Conservation (phyloP, 2,113 vertebrate species). For the Nothobranchius furzeri region DNA sequence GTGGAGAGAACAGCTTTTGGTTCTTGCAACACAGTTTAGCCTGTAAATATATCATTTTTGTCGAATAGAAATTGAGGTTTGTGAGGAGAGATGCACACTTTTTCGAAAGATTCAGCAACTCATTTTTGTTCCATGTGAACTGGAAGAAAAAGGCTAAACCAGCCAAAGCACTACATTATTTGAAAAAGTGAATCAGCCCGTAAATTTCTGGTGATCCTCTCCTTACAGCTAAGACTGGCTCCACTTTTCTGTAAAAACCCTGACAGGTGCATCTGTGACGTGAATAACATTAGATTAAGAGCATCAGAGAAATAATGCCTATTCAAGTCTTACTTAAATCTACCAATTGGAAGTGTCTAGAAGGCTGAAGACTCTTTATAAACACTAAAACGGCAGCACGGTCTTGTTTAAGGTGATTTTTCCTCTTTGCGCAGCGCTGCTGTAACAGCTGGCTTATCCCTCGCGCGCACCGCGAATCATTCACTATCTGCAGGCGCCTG, state of each 20-base stretch:
- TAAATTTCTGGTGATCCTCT: slow-evolving; percentile 34
- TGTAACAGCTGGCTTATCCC: neutral
- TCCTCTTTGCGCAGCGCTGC: slow-evolving; percentile 14
- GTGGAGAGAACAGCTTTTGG: too few relatives aligned
- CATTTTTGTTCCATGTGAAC: slow-evolving; percentile 20
- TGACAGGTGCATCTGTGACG: slow-evolving; percentile 46
- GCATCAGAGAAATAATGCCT: too few relatives aligned
- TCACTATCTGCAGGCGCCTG: neutral
- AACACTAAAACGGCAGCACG: neutral
- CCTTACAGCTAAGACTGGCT: slow-evolving; percentile 46
- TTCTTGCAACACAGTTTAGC: too few relatives aligned
- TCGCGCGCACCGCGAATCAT: neutral
- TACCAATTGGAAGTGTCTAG: neutral
- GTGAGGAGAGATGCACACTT: too few relatives aligned
- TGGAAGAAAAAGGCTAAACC: neutral
- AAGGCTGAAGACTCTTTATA: neutral
- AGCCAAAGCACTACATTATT: slow-evolving; percentile 6
- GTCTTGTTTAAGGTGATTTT: slow-evolving; percentile 20
- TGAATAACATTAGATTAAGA: slow-evolving; percentile 48
- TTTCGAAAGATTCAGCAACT: slow-evolving; percentile 4
- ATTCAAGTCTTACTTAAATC: neutral
- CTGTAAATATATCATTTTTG: too few relatives aligned
- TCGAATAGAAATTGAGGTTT: too few relatives aligned
- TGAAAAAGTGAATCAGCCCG: slow-evolving; percentile 34
- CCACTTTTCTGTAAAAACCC: slow-evolving; percentile 42